phyloP scores from a whole-genome alignment of 2,113 vertebrate species.

The Hirundichthys speculiger region DNA sequence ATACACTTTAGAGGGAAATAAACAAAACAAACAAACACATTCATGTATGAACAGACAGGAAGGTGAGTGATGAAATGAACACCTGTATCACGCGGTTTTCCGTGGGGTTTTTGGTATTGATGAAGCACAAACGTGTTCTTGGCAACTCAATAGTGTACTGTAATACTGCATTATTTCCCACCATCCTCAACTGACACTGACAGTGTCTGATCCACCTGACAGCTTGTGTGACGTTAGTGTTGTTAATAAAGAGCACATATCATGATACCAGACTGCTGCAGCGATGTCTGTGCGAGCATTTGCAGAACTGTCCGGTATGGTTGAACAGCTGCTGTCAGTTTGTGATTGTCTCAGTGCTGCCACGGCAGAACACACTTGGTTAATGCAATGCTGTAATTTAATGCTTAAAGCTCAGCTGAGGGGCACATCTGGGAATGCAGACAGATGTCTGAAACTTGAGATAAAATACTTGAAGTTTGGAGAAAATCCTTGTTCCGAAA shows the following conservation, averaged over 20 bases:
- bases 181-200: neutral
- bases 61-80: neutral
- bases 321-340: neutral
- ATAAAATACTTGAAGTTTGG: conserved; percentile 24
- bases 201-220: neutral
- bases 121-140: conserved; percentile 26
- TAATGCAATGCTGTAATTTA: neutral
- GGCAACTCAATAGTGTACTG: conserved; percentile 38
- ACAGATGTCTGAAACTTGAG: neutral
- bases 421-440: neutral
- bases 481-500: conserved; percentile 11
- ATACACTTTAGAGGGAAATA: neutral
- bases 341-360: conserved; percentile 59
- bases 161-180: conserved; percentile 3
- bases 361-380: neutral
- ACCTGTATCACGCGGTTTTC: neutral
- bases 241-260: neutral
- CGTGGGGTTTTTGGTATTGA: conserved; percentile 23
- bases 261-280: neutral
- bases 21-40: neutral
- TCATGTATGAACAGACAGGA: conserved; percentile 7
- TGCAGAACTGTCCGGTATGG: neutral
- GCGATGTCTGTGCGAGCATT: neutral
- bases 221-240: conserved; percentile 7
- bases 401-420: conserved; percentile 6